Base-by-base conservation (phyloP, 1,140 invertebrate species). In the Bombus waltoni region DNA sequence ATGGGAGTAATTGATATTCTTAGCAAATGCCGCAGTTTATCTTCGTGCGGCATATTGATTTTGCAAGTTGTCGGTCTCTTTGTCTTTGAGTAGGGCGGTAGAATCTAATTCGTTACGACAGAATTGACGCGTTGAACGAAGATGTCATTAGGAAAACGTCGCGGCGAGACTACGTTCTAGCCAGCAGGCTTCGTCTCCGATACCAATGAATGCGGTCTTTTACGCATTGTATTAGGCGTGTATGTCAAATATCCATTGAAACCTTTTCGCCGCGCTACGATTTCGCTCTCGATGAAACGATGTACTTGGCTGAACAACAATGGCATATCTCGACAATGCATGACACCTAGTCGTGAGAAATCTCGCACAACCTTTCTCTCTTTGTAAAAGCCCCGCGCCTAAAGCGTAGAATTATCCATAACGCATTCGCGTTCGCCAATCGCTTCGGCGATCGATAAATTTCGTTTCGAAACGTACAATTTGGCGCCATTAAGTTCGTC, bases 261-360 rank as follows among this genome's bases (percentile, higher is more conserved):
- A 44, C n/a, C 65, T 82, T 82, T 82, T 65, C 70, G 32, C 25
- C 40, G 42, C 22, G 71, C 38, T 22, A 74, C 40, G 40, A 82
- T 72, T 72, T 59, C 5, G 77, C 42, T 35, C 6, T 18, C 18
- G 6, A 35, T 47, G 47, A 53, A 53, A 53, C 47, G 18, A 81
- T 53, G n/a, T 15, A 73, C 40, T n/a, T 32, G n/a, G 11, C 9
- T 13, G 13, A 18, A 44, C 15, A 40, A 82, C 71, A 74, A 82
- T 74, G 8, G 11, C 22, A 22, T n/a, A 38, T n/a, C 57, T 28
- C 57, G 57, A 82, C 81, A 74, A 74, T 74, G 42, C 10, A 62
- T 28, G 32, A 62, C 53, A n/a, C 53, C 72, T 38, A 40, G 9
- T 44, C 57, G 25, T 5, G 35, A 28, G 73, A 44, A 40, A 28